phyloP scores from a whole-genome alignment of 2,113 vertebrate species.

The Caretta caretta region DNA sequence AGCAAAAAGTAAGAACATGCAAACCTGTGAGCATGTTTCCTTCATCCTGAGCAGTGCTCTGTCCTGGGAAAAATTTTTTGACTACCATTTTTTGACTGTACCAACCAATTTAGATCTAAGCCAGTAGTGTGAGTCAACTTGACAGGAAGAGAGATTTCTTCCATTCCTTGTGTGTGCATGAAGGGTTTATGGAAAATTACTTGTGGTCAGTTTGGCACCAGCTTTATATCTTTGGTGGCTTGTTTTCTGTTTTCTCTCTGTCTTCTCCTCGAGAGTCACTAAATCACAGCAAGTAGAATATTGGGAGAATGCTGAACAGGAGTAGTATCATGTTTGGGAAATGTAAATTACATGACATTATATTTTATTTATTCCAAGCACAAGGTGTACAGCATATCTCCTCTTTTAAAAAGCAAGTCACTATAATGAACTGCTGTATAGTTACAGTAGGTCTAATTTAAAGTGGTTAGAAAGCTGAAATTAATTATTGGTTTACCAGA shows the following conservation, averaged over 20 bases:
- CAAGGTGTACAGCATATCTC: not conserved
- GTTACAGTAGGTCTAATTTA: not conserved
- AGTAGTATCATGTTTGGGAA: not conserved
- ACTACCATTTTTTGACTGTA: not conserved
- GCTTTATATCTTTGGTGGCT: not conserved
- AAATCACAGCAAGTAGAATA: not conserved
- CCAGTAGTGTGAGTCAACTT: not conserved
- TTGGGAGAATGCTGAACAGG: not conserved
- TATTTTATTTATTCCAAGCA: not conserved
- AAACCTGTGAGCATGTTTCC: not conserved
- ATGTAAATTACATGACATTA: not conserved
- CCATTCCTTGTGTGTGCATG: not conserved
- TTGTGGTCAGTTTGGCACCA: not conserved
- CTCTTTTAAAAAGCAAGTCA: not conserved
- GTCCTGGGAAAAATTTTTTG: not conserved
- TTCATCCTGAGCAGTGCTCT: not conserved
- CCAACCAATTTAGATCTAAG: accelerated
- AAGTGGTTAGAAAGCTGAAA: not conserved
- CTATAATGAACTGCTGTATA: not conserved
- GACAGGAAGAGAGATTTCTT: constrained; percentile 31
- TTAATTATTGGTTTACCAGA: not conserved
- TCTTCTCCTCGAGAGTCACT: not conserved
- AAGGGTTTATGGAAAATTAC: constrained; percentile 19
- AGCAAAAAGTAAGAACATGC: not conserved
- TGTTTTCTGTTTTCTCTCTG: not conserved